A percentile compares a stretch with the other conserved stretches of the same genome.
These are phyloP conservation scores for Zoanthus sociatus DNA, from an alignment of 92 coral and sea anemone species.

Conservation along the genomic window DNA sequence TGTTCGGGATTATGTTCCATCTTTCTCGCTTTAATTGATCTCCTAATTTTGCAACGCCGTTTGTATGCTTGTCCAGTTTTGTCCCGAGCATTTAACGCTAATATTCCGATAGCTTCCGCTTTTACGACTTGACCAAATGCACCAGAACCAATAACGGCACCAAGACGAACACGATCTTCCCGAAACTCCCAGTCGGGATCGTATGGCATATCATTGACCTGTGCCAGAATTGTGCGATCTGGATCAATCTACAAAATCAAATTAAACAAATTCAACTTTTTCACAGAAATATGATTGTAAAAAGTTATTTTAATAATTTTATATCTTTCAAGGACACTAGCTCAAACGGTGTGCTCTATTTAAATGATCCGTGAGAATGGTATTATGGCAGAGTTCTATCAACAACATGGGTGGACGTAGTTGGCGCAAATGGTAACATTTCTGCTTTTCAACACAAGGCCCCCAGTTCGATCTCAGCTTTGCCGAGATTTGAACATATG, in stretches of 20 bases:
- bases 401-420: too few species aligned
- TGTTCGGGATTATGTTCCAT: constrained; percentile 13
- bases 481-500: too few species aligned
- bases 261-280: neutral
- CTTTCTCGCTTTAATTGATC: constrained; percentile 18
- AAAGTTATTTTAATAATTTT: neutral
- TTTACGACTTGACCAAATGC: constrained; percentile 91
- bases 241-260: constrained; percentile 77
- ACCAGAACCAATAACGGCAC: constrained; percentile 83
- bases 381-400: too few species aligned
- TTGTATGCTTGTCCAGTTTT: constrained; percentile 55
- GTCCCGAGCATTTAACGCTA: constrained; percentile 78
- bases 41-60: neutral
- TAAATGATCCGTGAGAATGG: neutral
- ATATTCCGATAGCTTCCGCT: constrained; percentile 92
- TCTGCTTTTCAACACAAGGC: too few species aligned
- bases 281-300: neutral
- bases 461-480: too few species aligned
- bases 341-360: too few species aligned
- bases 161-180: constrained; percentile 76
- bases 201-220: constrained; percentile 72
- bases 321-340: too few species aligned
- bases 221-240: constrained; percentile 76
- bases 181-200: constrained; percentile 93
- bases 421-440: too few species aligned